Conservation (phyloP, 2,797 vertebrate species). For the Gymnopithys bicolor region DNA sequence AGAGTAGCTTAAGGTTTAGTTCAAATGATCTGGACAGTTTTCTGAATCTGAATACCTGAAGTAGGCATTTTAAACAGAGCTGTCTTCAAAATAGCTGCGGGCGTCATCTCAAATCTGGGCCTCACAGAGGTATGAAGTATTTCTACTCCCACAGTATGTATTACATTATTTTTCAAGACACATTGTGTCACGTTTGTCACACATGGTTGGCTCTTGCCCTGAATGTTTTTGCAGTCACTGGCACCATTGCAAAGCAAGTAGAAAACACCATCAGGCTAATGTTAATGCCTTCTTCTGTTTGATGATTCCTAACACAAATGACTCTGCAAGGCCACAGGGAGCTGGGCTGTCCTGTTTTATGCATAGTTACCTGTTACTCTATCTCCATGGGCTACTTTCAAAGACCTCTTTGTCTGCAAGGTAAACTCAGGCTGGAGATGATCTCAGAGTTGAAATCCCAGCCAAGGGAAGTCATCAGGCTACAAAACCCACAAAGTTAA, state of each 20-base stretch:
- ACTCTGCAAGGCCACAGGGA: not conserved
- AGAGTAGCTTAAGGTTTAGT: not conserved
- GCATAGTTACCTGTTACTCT: conserved; percentile 4
- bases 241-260: not conserved
- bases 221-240: conserved; percentile 16
- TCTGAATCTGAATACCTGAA: not conserved
- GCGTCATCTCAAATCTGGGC: not conserved
- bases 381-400: conserved; percentile 43
- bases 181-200: not conserved
- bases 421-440: conserved; percentile 60
- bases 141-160: not conserved
- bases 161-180: not conserved
- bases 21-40: not conserved
- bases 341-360: not conserved
- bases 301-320: not conserved
- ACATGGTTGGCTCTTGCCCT: not conserved
- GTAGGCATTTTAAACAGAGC: not conserved
- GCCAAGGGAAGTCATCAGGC: conserved; percentile 60
- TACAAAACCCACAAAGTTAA: conserved; percentile 58
- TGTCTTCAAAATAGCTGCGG: not conserved
- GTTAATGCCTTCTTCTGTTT: not conserved
- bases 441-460: conserved; percentile 45
- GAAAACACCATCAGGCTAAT: not conserved
- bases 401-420: conserved; percentile 67
- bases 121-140: not conserved